A percentile compares a stretch with the other conserved stretches of the same genome.
phyloP scores from a whole-genome alignment of 2,797 vertebrate genomes.

The Peromyscus eremicus region DNA sequence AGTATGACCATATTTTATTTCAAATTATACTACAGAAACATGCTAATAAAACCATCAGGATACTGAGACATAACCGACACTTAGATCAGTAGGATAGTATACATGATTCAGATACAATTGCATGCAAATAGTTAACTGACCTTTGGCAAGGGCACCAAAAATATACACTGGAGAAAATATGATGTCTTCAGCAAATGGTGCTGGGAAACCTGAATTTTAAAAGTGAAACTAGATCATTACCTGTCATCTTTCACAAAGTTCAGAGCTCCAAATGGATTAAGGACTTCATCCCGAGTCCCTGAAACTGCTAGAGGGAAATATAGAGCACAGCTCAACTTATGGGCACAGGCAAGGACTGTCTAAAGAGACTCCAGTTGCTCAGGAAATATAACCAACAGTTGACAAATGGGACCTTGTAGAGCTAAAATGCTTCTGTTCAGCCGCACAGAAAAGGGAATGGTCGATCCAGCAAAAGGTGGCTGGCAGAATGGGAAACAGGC shows the following conservation, averaged over 20 bases:
- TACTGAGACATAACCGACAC: not conserved
- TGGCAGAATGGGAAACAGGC: too few relatives aligned
- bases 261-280: not conserved
- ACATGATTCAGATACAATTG: not conserved
- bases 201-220: not conserved
- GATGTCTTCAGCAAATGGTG: not conserved
- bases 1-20: not conserved
- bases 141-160: not conserved
- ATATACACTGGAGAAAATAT: not conserved
- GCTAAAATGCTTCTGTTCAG: too few relatives aligned
- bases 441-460: not conserved
- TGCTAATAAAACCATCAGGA: not conserved
- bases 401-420: too few relatives aligned
- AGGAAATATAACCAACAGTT: not conserved
- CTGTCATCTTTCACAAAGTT: not conserved
- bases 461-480: not conserved
- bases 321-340: not conserved
- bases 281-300: too few relatives aligned
- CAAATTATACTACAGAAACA: not conserved
- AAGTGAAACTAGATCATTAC: not conserved
- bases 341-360: not conserved
- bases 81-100: not conserved
- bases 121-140: not conserved
- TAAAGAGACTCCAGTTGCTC: not conserved
- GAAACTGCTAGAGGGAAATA: not conserved